Base-by-base conservation (phyloP, 1,140 invertebrate species). In the Drosophila sechellia region DNA sequence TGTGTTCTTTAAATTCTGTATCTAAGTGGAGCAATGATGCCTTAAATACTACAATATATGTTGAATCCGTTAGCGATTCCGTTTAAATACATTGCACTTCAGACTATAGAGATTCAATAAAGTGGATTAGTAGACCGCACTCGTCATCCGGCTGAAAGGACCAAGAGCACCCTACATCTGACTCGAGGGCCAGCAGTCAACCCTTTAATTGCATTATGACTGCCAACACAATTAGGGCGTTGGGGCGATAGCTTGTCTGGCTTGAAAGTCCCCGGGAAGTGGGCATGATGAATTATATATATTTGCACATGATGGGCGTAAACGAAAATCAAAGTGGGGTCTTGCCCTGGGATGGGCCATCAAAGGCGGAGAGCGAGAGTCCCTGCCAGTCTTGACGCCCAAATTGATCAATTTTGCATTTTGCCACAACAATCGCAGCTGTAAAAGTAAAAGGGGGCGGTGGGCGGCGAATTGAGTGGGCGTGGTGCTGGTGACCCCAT, bases 351-450 rank as follows among this genome's bases (percentile, higher is more conserved):
- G 27, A 8, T 15, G 25, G 49, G 11, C 15, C 27, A 35, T 13
- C 40, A 46, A 22, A 37, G 43, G 27, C 13, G 15, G 34, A 27
- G 56, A 57, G 17, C 57, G 31, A 35, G 13, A n/a, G 31, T 22
- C 8, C 54, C 57, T 60, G 70, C 31, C 54, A 52, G 60, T 59
- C 37, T 20, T 53, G 46, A 69, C 48, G 31, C 66, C 43, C 74
- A 77, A 81, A 84, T 85, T 85, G 83, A 86, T 85, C 81, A 87
- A 87, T 81, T 81, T 85, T 75, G 55, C 74, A 81, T 81, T 74
- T 52, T 61, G 45, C 68, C 73, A 68, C 73, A 81, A 74, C 77
- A 85, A 59, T 69, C 56, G 66, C 45, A 81, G 64, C 25, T 37
- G 25, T 35, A 52, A 35, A 13, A 31, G 31, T 31, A 31, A 8